These are phyloP conservation scores for Melanotaenia maccullochi DNA, from an alignment of 2,797 vertebrate species.

Conservation along the genomic window DNA sequence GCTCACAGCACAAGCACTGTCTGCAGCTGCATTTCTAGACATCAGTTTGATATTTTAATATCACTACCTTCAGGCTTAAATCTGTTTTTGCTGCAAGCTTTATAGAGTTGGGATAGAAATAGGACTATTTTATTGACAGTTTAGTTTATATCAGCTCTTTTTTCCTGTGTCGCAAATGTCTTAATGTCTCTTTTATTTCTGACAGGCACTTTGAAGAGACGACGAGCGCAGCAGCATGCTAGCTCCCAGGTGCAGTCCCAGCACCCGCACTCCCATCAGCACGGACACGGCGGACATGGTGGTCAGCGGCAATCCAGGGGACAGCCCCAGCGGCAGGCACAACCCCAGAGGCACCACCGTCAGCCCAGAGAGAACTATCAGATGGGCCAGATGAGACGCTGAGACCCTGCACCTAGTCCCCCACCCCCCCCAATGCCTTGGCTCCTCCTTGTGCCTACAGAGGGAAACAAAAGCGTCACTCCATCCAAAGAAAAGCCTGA, in stretches of 20 bases:
- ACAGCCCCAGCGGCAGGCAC: conserved; percentile 76
- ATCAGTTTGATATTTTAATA: not conserved
- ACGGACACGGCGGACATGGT: conserved; percentile 70
- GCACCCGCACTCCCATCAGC: conserved; percentile 86
- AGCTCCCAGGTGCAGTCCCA: conserved; percentile 87
- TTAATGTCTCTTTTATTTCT: not conserved
- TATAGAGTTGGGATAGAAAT: not conserved
- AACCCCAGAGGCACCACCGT: conserved; percentile 91
- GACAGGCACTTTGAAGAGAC: conserved; percentile 96
- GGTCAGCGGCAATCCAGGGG: conserved; percentile 75
- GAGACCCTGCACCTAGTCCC: conserved; percentile 84
- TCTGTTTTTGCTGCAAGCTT: not conserved
- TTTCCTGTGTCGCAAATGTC: not conserved
- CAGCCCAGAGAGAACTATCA: conserved; percentile 96
- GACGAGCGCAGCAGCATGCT: conserved; percentile 92
- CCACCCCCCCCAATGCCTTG: conserved; percentile 90
- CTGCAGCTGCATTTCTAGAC: not conserved
- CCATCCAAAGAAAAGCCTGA: conserved; percentile 95
- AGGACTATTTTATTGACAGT: not conserved
- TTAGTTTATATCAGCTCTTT: not conserved
- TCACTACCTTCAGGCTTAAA: not conserved
- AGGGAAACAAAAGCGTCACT: conserved; percentile 94
- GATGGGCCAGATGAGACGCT: conserved; percentile 98
- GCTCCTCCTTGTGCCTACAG: conserved; percentile 99
- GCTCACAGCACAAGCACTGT: not conserved